Conservation (phyloP, 2,888 invertebrate genomes). For the Drosophila emarginata region DNA sequence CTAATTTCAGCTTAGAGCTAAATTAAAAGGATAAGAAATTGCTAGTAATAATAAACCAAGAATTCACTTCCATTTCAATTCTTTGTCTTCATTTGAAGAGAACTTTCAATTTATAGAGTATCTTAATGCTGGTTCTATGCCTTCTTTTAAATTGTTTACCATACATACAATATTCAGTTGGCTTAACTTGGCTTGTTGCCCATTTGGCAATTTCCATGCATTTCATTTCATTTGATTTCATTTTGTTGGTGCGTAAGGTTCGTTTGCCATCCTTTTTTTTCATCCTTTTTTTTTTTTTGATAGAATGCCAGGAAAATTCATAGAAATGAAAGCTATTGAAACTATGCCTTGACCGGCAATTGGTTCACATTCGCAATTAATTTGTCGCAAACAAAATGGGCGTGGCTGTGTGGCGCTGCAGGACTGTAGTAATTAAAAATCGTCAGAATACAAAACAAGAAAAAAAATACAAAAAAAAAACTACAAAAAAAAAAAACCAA, state of each 20-base stretch:
- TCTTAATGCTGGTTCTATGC: not conserved
- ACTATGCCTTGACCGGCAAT: constrained; percentile 31
- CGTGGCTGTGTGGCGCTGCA: constrained; percentile 14
- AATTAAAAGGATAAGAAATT: no score
- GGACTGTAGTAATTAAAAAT: constrained; percentile 68
- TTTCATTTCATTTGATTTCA: constrained; percentile 38
- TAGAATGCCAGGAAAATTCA: constrained; percentile 24
- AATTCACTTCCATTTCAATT: not conserved
- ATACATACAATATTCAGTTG: constrained; percentile 2
- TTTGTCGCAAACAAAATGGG: constrained; percentile 55
- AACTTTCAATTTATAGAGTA: not conserved
- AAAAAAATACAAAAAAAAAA: constrained; percentile 19
- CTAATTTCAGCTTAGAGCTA: no score
- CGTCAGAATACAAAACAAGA: constrained; percentile 26
- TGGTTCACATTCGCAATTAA: constrained; percentile 57
- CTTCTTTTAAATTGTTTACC: not conserved
- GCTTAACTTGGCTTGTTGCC: constrained; percentile 34
- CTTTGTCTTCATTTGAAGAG: no score
- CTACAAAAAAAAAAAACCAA: constrained; percentile 15
- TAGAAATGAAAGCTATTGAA: constrained; percentile 13
- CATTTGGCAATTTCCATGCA: constrained; percentile 57
- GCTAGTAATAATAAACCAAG: no score
- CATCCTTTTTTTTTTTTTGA: not conserved
- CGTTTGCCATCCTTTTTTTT: not conserved
- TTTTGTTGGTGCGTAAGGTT: not conserved